These are phyloP conservation scores for Podarcis lilfordi DNA, from an alignment of 2,797 vertebrate species.

Conservation along the genomic window DNA sequence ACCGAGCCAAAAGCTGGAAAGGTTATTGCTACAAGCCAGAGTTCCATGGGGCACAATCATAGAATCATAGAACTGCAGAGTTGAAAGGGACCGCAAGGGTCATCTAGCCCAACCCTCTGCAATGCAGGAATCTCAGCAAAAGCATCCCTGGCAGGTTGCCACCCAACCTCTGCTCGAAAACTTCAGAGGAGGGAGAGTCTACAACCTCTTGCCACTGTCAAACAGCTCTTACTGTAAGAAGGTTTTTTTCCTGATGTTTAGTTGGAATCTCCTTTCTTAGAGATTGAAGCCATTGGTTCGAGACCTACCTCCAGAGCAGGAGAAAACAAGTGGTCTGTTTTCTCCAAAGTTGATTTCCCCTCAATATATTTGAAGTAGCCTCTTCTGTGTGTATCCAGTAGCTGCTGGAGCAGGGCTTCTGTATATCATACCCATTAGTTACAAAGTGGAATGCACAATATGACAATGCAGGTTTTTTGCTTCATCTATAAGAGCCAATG, in stretches of 20 bases:
- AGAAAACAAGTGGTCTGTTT: not conserved
- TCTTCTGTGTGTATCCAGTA: not conserved
- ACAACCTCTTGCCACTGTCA: too few species aligned
- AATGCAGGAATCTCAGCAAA: too few species aligned
- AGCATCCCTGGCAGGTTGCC: too few species aligned
- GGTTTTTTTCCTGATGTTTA: too few species aligned
- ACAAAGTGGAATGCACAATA: slow-evolving; percentile 48
- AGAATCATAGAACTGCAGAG: not conserved
- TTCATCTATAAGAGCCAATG: not conserved
- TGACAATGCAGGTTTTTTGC: fast-evolving
- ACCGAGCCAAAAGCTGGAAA: not conserved
- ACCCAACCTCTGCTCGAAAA: too few species aligned
- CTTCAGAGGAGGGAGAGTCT: too few species aligned
- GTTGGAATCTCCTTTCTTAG: too few species aligned
- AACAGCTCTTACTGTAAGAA: too few species aligned
- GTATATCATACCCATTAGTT: not conserved
- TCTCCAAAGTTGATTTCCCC: too few species aligned
- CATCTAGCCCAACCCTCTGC: too few species aligned
- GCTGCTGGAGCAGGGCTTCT: not conserved
- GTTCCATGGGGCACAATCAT: not conserved
- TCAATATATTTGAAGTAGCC: not conserved
- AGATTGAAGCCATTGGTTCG: too few species aligned
- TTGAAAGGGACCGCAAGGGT: too few species aligned
- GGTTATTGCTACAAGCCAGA: not conserved
- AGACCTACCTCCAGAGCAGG: not conserved